Base-by-base conservation (phyloP, 2,113 vertebrate species). In the Xenopus borealis region DNA sequence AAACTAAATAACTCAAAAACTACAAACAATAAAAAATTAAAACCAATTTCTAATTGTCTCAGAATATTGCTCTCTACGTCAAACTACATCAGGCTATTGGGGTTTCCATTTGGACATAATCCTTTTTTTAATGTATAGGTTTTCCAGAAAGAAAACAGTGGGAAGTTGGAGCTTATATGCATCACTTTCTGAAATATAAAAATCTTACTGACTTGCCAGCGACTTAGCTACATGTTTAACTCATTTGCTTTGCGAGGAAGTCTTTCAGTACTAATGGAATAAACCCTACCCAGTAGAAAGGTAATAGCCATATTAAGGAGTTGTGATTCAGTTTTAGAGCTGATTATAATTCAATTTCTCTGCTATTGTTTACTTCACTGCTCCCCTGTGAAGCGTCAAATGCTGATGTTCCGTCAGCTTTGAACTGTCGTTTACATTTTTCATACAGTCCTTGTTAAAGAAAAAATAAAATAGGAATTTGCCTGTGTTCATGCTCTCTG, bases 391-490 rank as follows among this genome's bases (percentile, higher is more conserved):
- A 93, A 94, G 92, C 91, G 90, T 94, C 94, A 92, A 91, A 90
- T 87, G 88, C 87, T 88, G 91, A 92, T 93, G 92, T 93, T 92
- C 92, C 80, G 84, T 94, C 93, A 94, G 91, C 85, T 88, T 69
- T 85, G 88, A 91, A 91, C 91, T 91, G 93, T 93, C 89, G 82
- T 94, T 90, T 92, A 90, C 91, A 92, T 95, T 94, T 96, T 93
- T 94, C 93, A 93, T 94, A 94, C 91, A 94, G 90, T 84, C 90
- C 90, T 94, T 94, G 90, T 94, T 94, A 93, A 94, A 94, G 87
- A 76, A 77, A 58, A 18, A 58, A 85, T 93, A 89, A 93, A 87
- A 86, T 80, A 83, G 85, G 89, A 83, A 87, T 82, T 82, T 78
- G 86, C 88, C 90, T 86, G 88, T 91, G 89, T 92, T 84, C 87